Base-by-base conservation (phyloP, 2,113 vertebrate genomes). In the Otolemur garnettii region DNA sequence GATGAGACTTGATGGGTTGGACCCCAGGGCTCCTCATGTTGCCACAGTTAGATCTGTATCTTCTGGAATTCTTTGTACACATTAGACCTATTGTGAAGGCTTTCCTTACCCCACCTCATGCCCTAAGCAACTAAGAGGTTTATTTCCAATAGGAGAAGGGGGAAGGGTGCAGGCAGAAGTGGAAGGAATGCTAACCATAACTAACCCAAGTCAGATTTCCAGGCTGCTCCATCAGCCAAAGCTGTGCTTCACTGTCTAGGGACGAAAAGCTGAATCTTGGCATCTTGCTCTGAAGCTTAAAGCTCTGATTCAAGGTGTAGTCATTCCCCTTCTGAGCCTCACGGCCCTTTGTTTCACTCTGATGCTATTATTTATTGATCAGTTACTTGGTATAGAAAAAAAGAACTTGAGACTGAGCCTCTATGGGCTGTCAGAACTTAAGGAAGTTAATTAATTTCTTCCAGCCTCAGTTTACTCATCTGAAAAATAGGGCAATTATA, bases 161-260 rank as follows among this genome's bases (percentile, higher is more conserved):
- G 64, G 60, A 8, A 28, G 38, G 35, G 4, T 22, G 8, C 4
- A 4, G 95, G 82, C 59, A 93, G 81, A 75, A 45, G 71, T 18
- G 71, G 64, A 89, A 77, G 60, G 83, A 87, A 87, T 69, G 68
- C 53, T 90, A 57, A 82, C 78, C 68, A 57, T 13, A 92, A 30
- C 79, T 95, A 90, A 95, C 80, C 18, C 7, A 75, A 87, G 62
- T 74, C 92, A 95, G 71, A 81, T 74, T 60, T 45, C 84, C 57
- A 60, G 86, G 38, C 64, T 30, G 14, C 71, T 62, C 35, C 38
- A 4, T 22, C 11, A 24, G 10, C n/a, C 35, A 42, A 64, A 11
- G 17, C 78, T 90, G 38, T n/a, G 55, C 33, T 17, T 81, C 5
- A 0, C 55, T 19, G 50, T 59, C 42, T 30, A 15, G 42, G 75